Conservation (phyloP, 2,888 invertebrate genomes). For the Muschampia plurimacula region DNA sequence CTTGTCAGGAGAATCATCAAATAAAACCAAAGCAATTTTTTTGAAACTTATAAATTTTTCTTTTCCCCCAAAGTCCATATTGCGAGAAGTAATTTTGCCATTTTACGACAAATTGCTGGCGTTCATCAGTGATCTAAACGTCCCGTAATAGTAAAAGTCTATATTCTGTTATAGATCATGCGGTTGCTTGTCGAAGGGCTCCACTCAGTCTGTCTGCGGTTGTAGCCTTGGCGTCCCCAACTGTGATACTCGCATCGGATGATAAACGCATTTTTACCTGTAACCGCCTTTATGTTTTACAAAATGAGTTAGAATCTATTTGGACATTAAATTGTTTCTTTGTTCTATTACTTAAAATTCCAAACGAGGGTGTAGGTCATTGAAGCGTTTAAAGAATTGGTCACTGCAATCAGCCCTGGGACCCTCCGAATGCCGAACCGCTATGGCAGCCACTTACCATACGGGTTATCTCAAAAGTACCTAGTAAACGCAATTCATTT, state of each 20-base stretch:
- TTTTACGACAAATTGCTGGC: neutral
- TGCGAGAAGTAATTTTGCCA: neutral
- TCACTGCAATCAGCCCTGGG: too few relatives aligned
- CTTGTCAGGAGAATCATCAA: too few relatives aligned
- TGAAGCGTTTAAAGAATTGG: too few relatives aligned
- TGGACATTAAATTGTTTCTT: too few relatives aligned
- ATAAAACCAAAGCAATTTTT: too few relatives aligned
- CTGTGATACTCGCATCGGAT: neutral
- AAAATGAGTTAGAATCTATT: neutral
- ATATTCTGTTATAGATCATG: constrained; percentile 1
- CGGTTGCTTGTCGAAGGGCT: neutral
- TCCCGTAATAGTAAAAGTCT: neutral
- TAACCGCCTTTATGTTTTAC: neutral
- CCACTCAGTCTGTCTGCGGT: neutral
- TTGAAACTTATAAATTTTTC: neutral
- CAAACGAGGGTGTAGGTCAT: too few relatives aligned
- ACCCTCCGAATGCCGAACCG: too few relatives aligned
- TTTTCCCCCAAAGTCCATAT: neutral
- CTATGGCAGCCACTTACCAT: too few relatives aligned
- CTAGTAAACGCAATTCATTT: too few relatives aligned
- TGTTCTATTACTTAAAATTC: too few relatives aligned
- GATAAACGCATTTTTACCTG: neutral
- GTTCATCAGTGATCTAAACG: neutral
- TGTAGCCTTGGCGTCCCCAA: neutral
- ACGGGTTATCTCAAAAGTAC: too few relatives aligned